phyloP scores from a whole-genome alignment of 2,888 invertebrate species.

The Ormyrus rosae region DNA sequence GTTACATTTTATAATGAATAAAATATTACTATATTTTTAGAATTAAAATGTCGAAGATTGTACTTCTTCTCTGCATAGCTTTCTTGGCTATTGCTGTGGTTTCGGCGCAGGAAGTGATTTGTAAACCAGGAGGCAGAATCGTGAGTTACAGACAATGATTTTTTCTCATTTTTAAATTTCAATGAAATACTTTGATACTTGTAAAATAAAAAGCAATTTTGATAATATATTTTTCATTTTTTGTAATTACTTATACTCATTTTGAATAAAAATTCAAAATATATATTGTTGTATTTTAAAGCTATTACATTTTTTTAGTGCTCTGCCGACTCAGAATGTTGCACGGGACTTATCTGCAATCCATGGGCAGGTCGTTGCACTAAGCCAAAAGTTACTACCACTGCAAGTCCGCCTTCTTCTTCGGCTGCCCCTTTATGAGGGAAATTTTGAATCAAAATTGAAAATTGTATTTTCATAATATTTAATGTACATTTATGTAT shows the following conservation, averaged over 20 bases:
- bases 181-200: background rate
- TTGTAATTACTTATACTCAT: no score
- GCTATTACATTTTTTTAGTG: slow-evolving; percentile 58
- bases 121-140: slow-evolving; percentile 31
- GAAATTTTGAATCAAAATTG: background rate
- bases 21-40: background rate
- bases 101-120: slow-evolving; percentile 3
- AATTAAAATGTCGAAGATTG: slow-evolving; percentile 26
- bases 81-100: slow-evolving; percentile 16
- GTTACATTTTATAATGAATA: no score
- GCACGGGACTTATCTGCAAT: slow-evolving; percentile 57
- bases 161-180: background rate
- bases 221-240: no score
- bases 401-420: background rate
- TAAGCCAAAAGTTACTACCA: background rate
- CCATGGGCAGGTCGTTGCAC: slow-evolving; percentile 60
- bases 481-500: no score
- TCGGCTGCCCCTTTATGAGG: background rate
- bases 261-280: no score
- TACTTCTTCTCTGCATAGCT: slow-evolving; percentile 23
- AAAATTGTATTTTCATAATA: background rate
- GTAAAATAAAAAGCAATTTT: no score
- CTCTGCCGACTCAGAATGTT: slow-evolving; percentile 53
- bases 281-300: no score
- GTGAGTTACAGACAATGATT: slow-evolving; percentile 28